Percentiles rank a stretch among this genome's conserved stretches.
These are phyloP conservation scores for Apodemia hepburni DNA, from an alignment of 2,888 invertebrate species.

Conservation along the genomic window DNA sequence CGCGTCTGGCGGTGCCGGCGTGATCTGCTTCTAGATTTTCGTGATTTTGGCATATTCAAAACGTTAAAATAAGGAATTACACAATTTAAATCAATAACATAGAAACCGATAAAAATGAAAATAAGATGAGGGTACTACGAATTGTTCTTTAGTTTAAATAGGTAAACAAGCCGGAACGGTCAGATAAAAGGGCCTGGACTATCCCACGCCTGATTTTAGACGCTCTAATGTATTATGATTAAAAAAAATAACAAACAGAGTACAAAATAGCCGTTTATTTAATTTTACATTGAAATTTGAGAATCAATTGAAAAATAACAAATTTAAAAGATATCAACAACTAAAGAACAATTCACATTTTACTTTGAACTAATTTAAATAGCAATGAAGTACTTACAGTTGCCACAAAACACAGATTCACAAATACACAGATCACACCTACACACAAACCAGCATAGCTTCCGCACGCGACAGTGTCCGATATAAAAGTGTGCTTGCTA, in stretches of 20 bases:
- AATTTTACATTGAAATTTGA: no score
- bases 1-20: neutral
- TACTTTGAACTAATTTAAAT: no score
- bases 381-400: no score
- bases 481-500: no score
- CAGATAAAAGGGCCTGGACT: neutral
- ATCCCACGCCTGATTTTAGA: conserved; percentile 4
- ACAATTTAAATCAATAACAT: neutral
- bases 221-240: neutral
- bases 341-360: no score
- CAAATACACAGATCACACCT: no score
- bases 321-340: no score
- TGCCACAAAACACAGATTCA: neutral
- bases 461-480: no score
- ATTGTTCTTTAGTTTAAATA: neutral
- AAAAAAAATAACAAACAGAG: neutral
- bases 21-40: conserved; percentile 1
- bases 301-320: no score
- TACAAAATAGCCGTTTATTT: no score
- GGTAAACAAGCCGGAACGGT: neutral
- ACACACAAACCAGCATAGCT: no score
- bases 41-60: neutral
- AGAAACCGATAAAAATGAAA: neutral
- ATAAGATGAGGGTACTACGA: neutral
- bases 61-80: neutral